Evolutionary conservation across 2,888 invertebrate genomes (phyloP), one percentile per base, ranked within the genome.

Genomic region (Myopa tessellatipennis): DNA sequence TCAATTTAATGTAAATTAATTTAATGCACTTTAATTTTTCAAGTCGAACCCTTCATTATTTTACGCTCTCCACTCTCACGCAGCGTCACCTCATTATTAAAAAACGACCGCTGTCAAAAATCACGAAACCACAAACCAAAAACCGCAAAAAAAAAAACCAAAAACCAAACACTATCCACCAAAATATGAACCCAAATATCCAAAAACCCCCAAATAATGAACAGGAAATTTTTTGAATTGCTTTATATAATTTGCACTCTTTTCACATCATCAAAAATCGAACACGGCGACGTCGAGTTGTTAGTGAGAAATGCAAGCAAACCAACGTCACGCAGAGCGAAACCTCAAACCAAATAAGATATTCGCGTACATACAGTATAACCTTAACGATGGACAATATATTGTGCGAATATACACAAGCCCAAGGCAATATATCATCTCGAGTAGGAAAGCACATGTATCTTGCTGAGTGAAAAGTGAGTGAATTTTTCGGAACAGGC

Each of bases 241-340:
- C 84, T 84, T 85, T 84, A 84, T 84, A 86, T 85, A 85, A 86
- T 86, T 85, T 84, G 86, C 85, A 85, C 84, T 83, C 83, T 86
- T 82, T 77, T 45, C 10, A 80, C 74, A 74, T 79, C 77, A 77
- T 77, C 77, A 77, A 58, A 18, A 36, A 34, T 34, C 14, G 65
- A 60, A 50, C 67, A 74, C 40, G n/a, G 69, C 60, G 18, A 38
- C 74, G 52, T 16, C n/a, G 16, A 52, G 67, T 72, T 16, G 65
- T 12, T 14, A 14, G 65, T 34, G 65, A 65, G 38, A 38, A 65
- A 38, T 10, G 61, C 81, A 60, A 75, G 76, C 78, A 60, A 70
- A 45, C 63, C 14, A 4, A 55, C 3, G 55, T 55, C 55, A 55
- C n/a, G 55, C 55, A 14, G 55, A n/a, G 34, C 52, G 68, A 72